Evolutionary conservation across 2,888 invertebrate species (phyloP).

Genomic region (Scelioninae gen. 1): DNA sequence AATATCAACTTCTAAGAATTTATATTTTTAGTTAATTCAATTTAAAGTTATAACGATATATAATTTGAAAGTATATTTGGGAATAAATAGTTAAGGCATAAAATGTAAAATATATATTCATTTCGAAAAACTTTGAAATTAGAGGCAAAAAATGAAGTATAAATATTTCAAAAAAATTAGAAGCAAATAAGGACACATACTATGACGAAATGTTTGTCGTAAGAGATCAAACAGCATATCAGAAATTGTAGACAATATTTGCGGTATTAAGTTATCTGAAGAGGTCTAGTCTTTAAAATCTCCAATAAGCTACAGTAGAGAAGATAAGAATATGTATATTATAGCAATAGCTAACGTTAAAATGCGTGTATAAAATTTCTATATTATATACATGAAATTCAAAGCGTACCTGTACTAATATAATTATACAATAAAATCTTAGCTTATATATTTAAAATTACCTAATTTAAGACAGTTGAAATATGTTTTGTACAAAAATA

Average conservation of each 20-base stretch:
- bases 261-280: slow-evolving; percentile 53
- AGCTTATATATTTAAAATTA: no score
- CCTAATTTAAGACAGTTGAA: no score
- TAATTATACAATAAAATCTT: no score
- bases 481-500: no score
- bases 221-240: slow-evolving; percentile 39
- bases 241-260: slow-evolving; percentile 58
- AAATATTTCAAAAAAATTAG: slow-evolving; percentile 41
- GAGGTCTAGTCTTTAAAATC: slow-evolving; percentile 55
- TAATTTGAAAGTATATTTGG: no score
- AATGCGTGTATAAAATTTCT: slow-evolving; percentile 36
- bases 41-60: no score
- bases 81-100: no score
- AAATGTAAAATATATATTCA: no score
- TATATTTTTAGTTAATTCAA: no score
- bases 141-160: no score
- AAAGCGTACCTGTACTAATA: slow-evolving; percentile 14
- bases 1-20: no score
- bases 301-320: slow-evolving; percentile 35
- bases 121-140: no score
- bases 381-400: background rate
- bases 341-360: slow-evolving; percentile 36
- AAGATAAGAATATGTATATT: slow-evolving; percentile 45
- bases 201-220: slow-evolving; percentile 43
- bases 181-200: slow-evolving; percentile 22